A percentile compares a stretch with the other conserved stretches of the same genome.
These are phyloP conservation scores for Drosophila orosa DNA, from an alignment of 1,140 invertebrate species.

Conservation along the genomic window DNA sequence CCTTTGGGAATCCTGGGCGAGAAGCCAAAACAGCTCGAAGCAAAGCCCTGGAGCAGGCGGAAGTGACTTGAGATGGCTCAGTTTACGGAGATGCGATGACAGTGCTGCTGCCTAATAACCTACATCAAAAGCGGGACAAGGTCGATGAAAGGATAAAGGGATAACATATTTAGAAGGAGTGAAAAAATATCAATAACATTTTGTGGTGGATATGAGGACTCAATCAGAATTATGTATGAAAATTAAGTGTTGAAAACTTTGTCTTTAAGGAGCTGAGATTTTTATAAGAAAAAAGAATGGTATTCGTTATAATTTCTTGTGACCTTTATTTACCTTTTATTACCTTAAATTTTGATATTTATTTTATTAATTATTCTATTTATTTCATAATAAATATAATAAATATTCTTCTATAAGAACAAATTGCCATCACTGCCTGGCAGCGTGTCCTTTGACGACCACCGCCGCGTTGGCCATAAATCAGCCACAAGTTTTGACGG, in stretches of 20 bases:
- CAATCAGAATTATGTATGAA: background rate
- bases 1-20: conserved; percentile 43
- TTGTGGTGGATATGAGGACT: background rate
- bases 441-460: conserved; percentile 44
- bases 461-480: conserved; percentile 55
- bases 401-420: background rate
- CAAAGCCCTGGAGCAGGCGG: conserved; percentile 8
- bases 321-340: background rate
- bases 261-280: background rate
- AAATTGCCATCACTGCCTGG: conserved; percentile 1
- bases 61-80: conserved; percentile 49
- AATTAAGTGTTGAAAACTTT: too few species aligned
- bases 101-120: conserved; percentile 9
- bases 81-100: conserved; percentile 42
- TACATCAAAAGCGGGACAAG: conserved; percentile 13
- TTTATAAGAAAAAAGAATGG: background rate
- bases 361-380: background rate
- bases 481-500: conserved; percentile 75
- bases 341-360: background rate
- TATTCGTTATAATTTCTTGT: background rate
- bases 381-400: background rate
- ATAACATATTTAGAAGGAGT: too few species aligned
- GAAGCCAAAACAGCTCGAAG: background rate
- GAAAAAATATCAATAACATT: background rate
- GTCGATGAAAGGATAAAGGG: conserved; percentile 5